These are phyloP conservation scores for Enteromius anoplus DNA, from an alignment of 2,797 vertebrate genomes.

Conservation along the genomic window DNA sequence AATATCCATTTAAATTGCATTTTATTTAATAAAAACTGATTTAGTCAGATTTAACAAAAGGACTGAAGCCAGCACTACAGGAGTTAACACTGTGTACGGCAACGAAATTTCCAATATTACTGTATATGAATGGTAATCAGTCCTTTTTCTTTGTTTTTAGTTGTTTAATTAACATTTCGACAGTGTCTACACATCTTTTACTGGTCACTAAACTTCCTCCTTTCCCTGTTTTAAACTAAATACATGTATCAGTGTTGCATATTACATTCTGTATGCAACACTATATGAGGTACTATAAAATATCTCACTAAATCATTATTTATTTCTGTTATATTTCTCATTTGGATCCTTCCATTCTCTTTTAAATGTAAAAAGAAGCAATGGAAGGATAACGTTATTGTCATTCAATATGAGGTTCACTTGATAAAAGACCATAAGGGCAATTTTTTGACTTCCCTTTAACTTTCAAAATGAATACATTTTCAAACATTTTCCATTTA, in stretches of 20 bases:
- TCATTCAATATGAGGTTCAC: conserved; percentile 48
- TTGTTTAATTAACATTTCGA: conserved; percentile 6
- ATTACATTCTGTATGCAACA: not conserved
- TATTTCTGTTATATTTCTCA: conserved; percentile 18
- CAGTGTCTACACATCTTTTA: conserved; percentile 11
- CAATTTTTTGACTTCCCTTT: not conserved
- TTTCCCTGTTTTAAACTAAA: conserved; percentile 11
- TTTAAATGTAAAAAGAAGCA: conserved; percentile 45
- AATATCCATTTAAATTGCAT: conserved; percentile 34
- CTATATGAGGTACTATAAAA: not conserved
- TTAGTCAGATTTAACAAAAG: conserved; percentile 31
- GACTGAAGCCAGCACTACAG: conserved; percentile 25
- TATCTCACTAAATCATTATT: conserved; percentile 2
- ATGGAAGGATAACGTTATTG: conserved; percentile 45
- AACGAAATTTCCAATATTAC: not conserved
- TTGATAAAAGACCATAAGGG: conserved; percentile 38
- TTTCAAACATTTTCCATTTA: not conserved
- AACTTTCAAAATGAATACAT: not conserved
- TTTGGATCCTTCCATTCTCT: conserved; percentile 51
- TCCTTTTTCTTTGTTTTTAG: conserved; percentile 43
- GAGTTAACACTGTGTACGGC: not conserved
- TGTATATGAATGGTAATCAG: conserved; percentile 20
- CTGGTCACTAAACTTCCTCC: conserved; percentile 36
- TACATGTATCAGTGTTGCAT: conserved; percentile 1
- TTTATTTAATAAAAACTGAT: not conserved